Evolutionary conservation across 2,113 vertebrate genomes (phyloP).

Genomic region (Vireo altiloquus): DNA sequence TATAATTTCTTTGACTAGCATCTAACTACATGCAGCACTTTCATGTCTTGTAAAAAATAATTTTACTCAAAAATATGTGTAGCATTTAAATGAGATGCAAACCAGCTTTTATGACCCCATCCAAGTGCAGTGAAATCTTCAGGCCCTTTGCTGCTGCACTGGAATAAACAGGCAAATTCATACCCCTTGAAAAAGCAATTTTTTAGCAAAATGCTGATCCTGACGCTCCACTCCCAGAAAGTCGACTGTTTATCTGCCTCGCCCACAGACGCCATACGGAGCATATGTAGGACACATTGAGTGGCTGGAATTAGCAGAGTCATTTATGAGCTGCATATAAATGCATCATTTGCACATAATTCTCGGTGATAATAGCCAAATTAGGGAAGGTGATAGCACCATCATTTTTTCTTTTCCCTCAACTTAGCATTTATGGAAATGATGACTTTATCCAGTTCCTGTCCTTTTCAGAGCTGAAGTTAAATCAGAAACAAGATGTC

Average conservation of each 20-base stretch:
- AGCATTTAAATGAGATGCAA: slow-evolving; percentile 16
- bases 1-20: not conserved
- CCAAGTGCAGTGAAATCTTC: not conserved
- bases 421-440: not conserved
- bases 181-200: not conserved
- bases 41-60: not conserved
- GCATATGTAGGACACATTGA: slow-evolving; percentile 31
- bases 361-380: slow-evolving; percentile 9
- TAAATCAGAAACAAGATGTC: not conserved
- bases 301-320: slow-evolving; percentile 38
- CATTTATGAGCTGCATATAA: slow-evolving; percentile 15
- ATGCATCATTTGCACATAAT: slow-evolving; percentile 35
- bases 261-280: slow-evolving; percentile 17
- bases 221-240: not conserved
- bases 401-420: not conserved
- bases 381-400: not conserved
- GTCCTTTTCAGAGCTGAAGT: not conserved
- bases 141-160: not conserved
- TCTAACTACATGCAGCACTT: not conserved
- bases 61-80: not conserved
- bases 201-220: slow-evolving; percentile 45
- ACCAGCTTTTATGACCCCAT: not conserved
- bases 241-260: slow-evolving; percentile 7
- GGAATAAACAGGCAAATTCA: slow-evolving; percentile 22
- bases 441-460: not conserved